These are phyloP conservation scores for Cantharis flavilabris DNA, from an alignment of 2,888 invertebrate genomes.

Conservation along the genomic window DNA sequence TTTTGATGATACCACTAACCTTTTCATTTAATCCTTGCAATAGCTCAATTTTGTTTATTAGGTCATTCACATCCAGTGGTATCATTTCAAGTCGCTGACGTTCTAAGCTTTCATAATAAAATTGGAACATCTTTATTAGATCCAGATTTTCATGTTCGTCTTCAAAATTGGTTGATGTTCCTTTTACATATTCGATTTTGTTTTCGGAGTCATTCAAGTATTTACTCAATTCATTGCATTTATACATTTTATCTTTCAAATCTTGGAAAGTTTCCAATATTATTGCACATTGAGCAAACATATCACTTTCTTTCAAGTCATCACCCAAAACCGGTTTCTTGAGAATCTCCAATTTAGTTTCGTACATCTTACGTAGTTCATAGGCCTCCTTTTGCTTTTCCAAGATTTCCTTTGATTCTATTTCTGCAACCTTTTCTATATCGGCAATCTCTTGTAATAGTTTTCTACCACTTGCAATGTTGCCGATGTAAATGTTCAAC, in stretches of 20 bases:
- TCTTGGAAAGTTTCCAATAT: conserved; percentile 30
- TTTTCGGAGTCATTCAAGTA: conserved; percentile 28
- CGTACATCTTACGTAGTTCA: conserved; percentile 29
- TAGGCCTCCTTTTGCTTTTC: conserved; percentile 31
- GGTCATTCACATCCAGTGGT: conserved; percentile 11
- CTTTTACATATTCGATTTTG: conserved; percentile 8
- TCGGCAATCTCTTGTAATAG: conserved; percentile 33
- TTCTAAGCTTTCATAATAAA: conserved; percentile 24
- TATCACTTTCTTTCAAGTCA: conserved; percentile 1
- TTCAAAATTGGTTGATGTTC: conserved; percentile 5
- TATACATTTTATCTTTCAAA: conserved; percentile 32
- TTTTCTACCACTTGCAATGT: conserved; percentile 34
- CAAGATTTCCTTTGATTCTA: conserved; percentile 32
- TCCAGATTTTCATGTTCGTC: conserved; percentile 3
- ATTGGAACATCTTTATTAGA: conserved; percentile 6
- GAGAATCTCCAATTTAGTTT: conserved; percentile 35
- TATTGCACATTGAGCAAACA: conserved; percentile 1
- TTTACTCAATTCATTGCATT: conserved; percentile 35
- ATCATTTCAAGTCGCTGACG: conserved; percentile 24
- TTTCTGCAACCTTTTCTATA: conserved; percentile 25
- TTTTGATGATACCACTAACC: conserved; percentile 3
- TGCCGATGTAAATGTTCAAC: conserved; percentile 31
- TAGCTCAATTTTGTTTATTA: conserved; percentile 15
- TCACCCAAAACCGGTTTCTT: conserved; percentile 17
- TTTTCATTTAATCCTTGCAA: conserved; percentile 18